These are phyloP conservation scores for Myopa testacea DNA, from an alignment of 2,888 invertebrate genomes.

Conservation along the genomic window DNA sequence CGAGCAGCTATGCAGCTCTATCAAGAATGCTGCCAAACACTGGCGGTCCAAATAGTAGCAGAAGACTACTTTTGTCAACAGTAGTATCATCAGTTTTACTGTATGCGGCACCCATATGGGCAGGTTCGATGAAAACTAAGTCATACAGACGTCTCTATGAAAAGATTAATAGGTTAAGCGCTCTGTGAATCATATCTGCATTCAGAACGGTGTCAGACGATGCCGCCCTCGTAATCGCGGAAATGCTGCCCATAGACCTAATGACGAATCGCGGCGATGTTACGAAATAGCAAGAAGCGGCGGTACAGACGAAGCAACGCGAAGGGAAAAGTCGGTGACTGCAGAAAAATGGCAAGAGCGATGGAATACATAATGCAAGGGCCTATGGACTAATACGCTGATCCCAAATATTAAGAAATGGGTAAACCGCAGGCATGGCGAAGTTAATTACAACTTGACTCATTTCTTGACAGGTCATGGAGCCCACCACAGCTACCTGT, in stretches of 20 bases:
- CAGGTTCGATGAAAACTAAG: too few species aligned
- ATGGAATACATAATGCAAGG: not conserved
- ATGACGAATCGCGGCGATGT: too few species aligned
- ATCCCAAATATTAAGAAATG: conserved; percentile 1
- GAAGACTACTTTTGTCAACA: not conserved
- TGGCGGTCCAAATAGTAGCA: not conserved
- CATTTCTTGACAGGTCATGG: not conserved
- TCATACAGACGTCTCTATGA: too few species aligned
- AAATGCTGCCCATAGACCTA: too few species aligned
- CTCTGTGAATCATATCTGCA: too few species aligned
- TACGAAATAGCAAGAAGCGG: too few species aligned
- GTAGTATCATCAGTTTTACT: not conserved
- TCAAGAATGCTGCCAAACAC: not conserved
- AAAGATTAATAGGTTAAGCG: too few species aligned
- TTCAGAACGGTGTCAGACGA: too few species aligned
- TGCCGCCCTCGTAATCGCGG: too few species aligned
- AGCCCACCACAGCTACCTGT: not conserved
- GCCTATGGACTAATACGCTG: not conserved
- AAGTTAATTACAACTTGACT: not conserved
- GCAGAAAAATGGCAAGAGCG: not conserved
- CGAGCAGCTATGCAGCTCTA: not conserved
- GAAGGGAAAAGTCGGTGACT: too few species aligned
- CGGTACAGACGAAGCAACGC: too few species aligned
- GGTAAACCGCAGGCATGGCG: not conserved
- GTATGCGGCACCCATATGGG: not conserved